Percentiles rank a stretch among this genome's conserved stretches.
Conservation (phyloP, 2,888 invertebrate genomes). For the Pristionchus arcanus region DNA sequence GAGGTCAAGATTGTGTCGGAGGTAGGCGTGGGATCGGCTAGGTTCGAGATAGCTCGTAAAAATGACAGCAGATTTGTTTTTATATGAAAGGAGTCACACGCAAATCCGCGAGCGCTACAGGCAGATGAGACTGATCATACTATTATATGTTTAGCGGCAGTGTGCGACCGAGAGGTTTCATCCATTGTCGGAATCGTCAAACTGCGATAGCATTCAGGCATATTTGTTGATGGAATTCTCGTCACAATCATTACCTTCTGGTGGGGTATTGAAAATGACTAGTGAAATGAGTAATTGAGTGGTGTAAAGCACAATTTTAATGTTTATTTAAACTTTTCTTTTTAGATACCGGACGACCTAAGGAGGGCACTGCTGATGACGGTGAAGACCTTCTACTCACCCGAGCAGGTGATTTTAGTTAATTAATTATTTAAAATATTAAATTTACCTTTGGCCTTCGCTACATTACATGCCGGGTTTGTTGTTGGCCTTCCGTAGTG, state of each 20-base stretch:
- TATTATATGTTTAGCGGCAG: too few species aligned
- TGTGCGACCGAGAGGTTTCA: too few species aligned
- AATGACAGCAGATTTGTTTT: too few species aligned
- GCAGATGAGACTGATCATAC: too few species aligned
- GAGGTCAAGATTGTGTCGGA: conserved; percentile 3
- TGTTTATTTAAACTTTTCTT: background rate
- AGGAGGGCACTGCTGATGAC: conserved; percentile 64
- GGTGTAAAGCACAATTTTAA: background rate
- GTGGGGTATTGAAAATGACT: too few species aligned
- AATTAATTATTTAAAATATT: background rate
- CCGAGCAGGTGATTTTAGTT: conserved; percentile 45
- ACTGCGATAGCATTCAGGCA: too few species aligned
- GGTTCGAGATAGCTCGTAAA: background rate
- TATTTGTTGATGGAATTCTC: too few species aligned
- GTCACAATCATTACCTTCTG: too few species aligned
- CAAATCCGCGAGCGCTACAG: too few species aligned
- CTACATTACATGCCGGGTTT: background rate
- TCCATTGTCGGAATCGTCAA: too few species aligned
- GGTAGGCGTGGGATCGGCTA: background rate
- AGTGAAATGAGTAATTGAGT: background rate
- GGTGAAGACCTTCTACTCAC: conserved; percentile 68
- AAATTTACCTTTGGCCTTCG: background rate
- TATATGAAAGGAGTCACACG: too few species aligned
- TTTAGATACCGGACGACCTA: conserved; percentile 65
- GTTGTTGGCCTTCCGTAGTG: too few species aligned